Evolutionary conservation across 2,113 vertebrate genomes (phyloP).

Genomic region (Narcine bancroftii): DNA sequence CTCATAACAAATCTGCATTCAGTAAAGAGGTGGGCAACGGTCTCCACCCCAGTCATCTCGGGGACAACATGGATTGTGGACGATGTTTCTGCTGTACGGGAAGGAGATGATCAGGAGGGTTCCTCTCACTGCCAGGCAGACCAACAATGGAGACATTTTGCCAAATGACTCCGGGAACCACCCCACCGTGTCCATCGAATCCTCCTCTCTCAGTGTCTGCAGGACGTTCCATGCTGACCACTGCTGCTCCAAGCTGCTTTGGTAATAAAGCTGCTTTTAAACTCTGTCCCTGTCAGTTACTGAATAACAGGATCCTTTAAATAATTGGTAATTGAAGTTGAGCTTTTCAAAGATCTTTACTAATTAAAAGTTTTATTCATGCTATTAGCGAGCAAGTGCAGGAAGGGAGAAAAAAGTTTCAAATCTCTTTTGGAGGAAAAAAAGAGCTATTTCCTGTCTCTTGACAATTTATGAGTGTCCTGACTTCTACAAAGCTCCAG

Average conservation of each 20-base stretch:
- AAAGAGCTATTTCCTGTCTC: conserved; percentile 32
- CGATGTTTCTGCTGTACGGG: too few relatives aligned
- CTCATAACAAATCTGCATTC: too few relatives aligned
- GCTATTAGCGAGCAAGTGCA: conserved; percentile 34
- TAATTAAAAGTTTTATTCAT: conserved; percentile 35
- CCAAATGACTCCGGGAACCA: too few relatives aligned
- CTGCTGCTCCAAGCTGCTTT: conserved; percentile 16
- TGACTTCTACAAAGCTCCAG: conserved; percentile 23
- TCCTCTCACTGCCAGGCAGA: too few relatives aligned
- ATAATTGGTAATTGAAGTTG: conserved; percentile 24
- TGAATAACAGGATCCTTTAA: conserved; percentile 26
- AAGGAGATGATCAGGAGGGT: too few relatives aligned
- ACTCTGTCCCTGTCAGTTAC: background rate
- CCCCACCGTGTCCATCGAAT: too few relatives aligned
- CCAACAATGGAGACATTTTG: too few relatives aligned
- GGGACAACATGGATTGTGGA: too few relatives aligned
- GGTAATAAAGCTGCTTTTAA: conserved; percentile 33
- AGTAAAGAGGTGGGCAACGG: too few relatives aligned
- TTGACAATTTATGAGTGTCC: conserved; percentile 21
- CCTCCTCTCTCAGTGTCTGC: too few relatives aligned
- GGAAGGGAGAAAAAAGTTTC: conserved; percentile 36
- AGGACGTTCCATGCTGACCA: too few relatives aligned
- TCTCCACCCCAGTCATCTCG: too few relatives aligned
- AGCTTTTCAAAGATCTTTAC: conserved; percentile 13
- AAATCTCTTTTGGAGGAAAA: conserved; percentile 6